Evolutionary conservation across 2,888 invertebrate species (phyloP), one percentile per base, ranked within the genome.

Genomic region (Corbicula japonica): DNA sequence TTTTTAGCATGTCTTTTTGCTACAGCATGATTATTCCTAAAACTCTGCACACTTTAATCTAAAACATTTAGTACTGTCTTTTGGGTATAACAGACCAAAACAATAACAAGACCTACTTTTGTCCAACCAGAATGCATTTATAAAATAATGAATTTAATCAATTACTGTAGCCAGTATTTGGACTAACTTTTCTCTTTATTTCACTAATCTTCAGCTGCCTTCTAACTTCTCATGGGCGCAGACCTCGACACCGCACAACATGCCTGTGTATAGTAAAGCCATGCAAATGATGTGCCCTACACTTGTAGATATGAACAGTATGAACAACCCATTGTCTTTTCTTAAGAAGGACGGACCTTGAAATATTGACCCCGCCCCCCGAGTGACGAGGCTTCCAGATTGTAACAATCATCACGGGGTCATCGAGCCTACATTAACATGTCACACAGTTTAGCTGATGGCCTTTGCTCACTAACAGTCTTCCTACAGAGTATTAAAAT

Each of bases 141-240:
- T 60, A 54, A 61, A 79, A 78, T 78, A 74, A 46, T 74, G 77
- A 77, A n/a, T 73, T 50, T 66, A 66, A 66, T 54, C n/a, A 60
- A 32, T 6, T 58, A 80, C 68, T 69, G 80, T 80, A 80, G 80
- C 72, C 69, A 76, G 34, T 70, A 70, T 61, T 79, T 50, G 50
- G 60, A 88, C 88, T 87, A 87, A 88, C 88, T 76, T 80, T 83
- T 85, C 82, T 84, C 83, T 87, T 88, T 86, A 86, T 85, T 87
- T 88, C 80, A 87, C 87, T 84, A 86, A 88, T 86, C 88, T 84
- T 78, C 88, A 88, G 88, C 88, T 84, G 86, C 84, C 87, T 78
- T 85, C 87, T 86, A 88, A 88, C 86, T 48, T 81, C 76, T 77
- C 85, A 62, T 78, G 83, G 82, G 77, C 80, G 78, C 78, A 72